phyloP scores from a whole-genome alignment of 2,888 invertebrate genomes.

The Serripes groenlandicus region DNA sequence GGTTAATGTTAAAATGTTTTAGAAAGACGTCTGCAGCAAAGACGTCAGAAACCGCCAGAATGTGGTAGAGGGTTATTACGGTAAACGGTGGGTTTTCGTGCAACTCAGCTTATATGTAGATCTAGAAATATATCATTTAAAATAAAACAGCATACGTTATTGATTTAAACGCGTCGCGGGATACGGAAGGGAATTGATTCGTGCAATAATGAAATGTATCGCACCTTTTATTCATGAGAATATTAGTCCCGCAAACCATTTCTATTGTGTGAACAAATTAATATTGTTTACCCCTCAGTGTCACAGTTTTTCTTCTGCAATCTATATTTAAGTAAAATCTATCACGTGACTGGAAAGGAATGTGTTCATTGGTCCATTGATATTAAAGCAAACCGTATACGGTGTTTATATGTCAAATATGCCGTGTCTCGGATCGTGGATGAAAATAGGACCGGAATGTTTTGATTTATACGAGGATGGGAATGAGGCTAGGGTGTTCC shows the following conservation, averaged over 20 bases:
- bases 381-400: conserved; percentile 10
- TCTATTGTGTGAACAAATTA: neutral
- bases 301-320: neutral
- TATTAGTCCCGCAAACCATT: neutral
- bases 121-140: too few relatives aligned
- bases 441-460: neutral
- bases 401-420: conserved; percentile 20
- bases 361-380: conserved; percentile 27
- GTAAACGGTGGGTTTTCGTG: too few relatives aligned
- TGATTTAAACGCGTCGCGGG: neutral
- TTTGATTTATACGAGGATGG: neutral
- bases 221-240: neutral
- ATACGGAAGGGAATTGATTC: too few relatives aligned
- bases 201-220: neutral
- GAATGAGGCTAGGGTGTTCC: neutral
- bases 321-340: conserved; percentile 21
- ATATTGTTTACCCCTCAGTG: neutral
- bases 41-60: too few relatives aligned
- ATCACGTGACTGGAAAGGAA: conserved; percentile 31
- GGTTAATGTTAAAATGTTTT: too few relatives aligned
- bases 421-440: conserved; percentile 5
- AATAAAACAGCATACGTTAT: neutral
- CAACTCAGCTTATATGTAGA: too few relatives aligned
- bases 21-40: too few relatives aligned
- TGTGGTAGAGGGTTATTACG: too few relatives aligned